Base-by-base conservation (phyloP, 2,113 vertebrate genomes). In the Micromys minutus region DNA sequence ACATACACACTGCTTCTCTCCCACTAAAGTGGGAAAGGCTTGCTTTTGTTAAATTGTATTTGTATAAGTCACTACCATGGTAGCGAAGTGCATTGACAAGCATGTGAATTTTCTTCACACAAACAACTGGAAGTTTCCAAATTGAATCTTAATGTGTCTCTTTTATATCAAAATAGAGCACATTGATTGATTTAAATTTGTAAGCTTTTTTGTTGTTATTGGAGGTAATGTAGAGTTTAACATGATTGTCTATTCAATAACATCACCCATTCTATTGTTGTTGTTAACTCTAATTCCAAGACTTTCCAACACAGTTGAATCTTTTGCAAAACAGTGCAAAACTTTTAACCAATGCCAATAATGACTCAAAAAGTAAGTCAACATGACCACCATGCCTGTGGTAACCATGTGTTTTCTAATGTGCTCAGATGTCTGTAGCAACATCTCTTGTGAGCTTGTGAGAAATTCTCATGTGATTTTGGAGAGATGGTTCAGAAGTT, bases 1-100 rank as follows among this genome's bases (percentile, higher is more conserved):
- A 83, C 72, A 88, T 79, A 90, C 91, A 87, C 45, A 31, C 24
- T 72, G 75, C 59, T 77, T 90, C 93, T 96, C 75, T 85, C n/a
- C 55, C 4, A 61, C 84, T 90, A 57, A 76, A 87, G 86, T 72
- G 72, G 52, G 6, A 95, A 93, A 86, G 85, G 47, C 45, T 91
- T 95, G 91, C 95, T 95, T 96, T 97, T 95, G 87, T 96, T 90
- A 84, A 95, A 91, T 65, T 94, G 13, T 85, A 77, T 96, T 95
- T 95, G 79, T 94, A n/a, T 80, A 96, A 94, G 69, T 91, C 89
- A 96, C 95, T 97, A 88, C 57, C 93, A 93, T n/a, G 61, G 71
- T 50, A 95, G 59, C 59, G 93, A 39, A 87, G 65, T 69, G 93
- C 87, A 94, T 84, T 95, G 96, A 96, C 93, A 94, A 94, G 84